These are phyloP conservation scores for Drosophila sucinea DNA, from an alignment of 1,140 invertebrate species.

Conservation along the genomic window DNA sequence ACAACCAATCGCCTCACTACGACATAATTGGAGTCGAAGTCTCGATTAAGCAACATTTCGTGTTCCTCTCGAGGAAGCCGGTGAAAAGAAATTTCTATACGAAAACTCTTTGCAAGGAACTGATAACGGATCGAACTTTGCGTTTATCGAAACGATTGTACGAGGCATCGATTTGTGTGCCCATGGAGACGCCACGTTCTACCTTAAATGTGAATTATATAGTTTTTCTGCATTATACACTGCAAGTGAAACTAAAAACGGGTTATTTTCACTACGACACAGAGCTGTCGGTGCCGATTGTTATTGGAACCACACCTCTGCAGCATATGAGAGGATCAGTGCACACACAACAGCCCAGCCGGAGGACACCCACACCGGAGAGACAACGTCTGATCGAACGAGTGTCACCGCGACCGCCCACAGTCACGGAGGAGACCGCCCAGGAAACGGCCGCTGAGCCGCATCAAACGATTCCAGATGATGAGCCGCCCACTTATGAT, in stretches of 20 bases:
- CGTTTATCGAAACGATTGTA: constrained; percentile 72
- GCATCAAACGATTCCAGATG: constrained; percentile 61
- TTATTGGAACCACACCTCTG: constrained; percentile 67
- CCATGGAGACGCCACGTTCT: constrained; percentile 73
- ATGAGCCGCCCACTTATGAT: constrained; percentile 76
- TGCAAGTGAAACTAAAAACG: constrained; percentile 74
- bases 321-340: constrained; percentile 46
- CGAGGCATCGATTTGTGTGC: constrained; percentile 67
- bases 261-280: constrained; percentile 78
- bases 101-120: constrained; percentile 63
- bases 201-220: constrained; percentile 78
- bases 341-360: constrained; percentile 51
- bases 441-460: constrained; percentile 35
- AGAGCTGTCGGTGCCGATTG: constrained; percentile 72
- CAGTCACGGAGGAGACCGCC: constrained; percentile 49
- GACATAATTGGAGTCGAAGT: constrained; percentile 72
- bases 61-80: constrained; percentile 75
- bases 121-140: constrained; percentile 65
- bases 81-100: constrained; percentile 77
- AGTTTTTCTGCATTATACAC: constrained; percentile 75
- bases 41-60: constrained; percentile 74
- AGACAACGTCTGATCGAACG: constrained; percentile 66
- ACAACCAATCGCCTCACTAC: constrained; percentile 79
- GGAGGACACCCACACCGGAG: constrained; percentile 57
- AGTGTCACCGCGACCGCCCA: constrained; percentile 51